Evolutionary conservation across 1,140 invertebrate species (phyloP).

Genomic region (Habropoda laboriosa): DNA sequence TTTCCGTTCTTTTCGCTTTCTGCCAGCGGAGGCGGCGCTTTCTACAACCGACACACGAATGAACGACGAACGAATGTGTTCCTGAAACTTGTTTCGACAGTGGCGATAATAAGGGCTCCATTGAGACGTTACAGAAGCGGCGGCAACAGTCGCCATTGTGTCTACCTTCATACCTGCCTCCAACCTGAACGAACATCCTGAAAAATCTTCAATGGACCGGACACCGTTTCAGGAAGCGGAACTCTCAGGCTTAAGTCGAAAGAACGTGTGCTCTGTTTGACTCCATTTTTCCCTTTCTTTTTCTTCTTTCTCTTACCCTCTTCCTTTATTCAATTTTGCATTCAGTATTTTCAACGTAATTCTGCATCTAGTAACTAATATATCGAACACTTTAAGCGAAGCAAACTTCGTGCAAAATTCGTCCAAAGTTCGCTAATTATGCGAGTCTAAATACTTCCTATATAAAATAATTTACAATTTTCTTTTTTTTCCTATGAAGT

Average conservation of each 20-base stretch:
- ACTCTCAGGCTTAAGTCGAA: not conserved
- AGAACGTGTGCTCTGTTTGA: slow-evolving; percentile 33
- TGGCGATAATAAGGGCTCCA: slow-evolving; percentile 72
- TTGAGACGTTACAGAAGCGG: slow-evolving; percentile 55
- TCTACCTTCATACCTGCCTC: slow-evolving; percentile 67
- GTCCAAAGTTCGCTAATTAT: no score
- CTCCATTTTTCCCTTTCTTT: not conserved
- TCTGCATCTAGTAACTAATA: no score
- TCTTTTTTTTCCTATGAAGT: no score
- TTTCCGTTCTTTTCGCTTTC: slow-evolving; percentile 21
- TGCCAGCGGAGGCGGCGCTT: slow-evolving; percentile 15
- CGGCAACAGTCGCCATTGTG: slow-evolving; percentile 68
- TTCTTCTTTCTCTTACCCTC: not conserved
- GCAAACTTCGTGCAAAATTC: no score
- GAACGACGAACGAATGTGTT: slow-evolving; percentile 68
- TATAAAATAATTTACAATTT: no score
- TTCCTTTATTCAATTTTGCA: not conserved
- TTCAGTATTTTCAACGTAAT: not conserved
- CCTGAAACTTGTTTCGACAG: slow-evolving; percentile 70
- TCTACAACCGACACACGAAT: slow-evolving; percentile 38
- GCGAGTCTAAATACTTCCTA: no score
- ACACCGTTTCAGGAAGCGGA: slow-evolving; percentile 38
- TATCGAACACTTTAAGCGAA: no score
- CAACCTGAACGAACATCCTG: slow-evolving; percentile 73
- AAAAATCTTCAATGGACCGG: slow-evolving; percentile 65